Evolutionary conservation across 64 coral and sea anemone species (phyloP), one percentile per base, ranked within the genome.

Genomic region (Montipora foliosa): DNA sequence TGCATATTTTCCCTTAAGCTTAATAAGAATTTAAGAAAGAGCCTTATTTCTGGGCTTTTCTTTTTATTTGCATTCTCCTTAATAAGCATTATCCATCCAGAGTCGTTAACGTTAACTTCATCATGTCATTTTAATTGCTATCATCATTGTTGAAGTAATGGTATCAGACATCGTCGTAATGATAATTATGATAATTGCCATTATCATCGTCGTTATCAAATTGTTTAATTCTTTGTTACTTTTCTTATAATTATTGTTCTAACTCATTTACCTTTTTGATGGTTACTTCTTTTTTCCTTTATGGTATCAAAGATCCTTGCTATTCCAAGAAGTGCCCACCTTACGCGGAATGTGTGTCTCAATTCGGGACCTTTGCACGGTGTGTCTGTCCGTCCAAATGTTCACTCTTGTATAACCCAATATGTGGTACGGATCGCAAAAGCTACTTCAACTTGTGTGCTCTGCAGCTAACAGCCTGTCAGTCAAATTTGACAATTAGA

Each of bases 401-500:
- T 89, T 46, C 44, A 8, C 84, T 93, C 3, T 69, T 76, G 17
- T 99, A 82, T 76, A 58, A 91, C 9, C 77, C 55, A 29, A 76
- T 84, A 19, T 98, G 96, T 79, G 96, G 96, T 21, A 92, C 87
- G 13, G 90, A 98, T 89, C 80, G 48, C 11, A 95, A 95, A 73
- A 95, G 88, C 7, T 95, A 95, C 52, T 78, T 84, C 51, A 95
- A 95, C 58, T 17, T 75, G 45, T 95, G 94, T 62, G 81, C 88
- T 51, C 47, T 95, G 5, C 75, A 95, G 50, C 44, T 91, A 57
- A 80, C 53, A 51, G 82, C 81, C 16, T 95, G 94, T 95, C 88
- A 90, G 62, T 77, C 82, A 87, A 95, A 95, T 70, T 46, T 83
- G 29, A 82, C 44, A 22, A 86, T 97, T 8, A 81, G 77, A 1